Percentiles rank a stretch among this genome's conserved stretches.
Evolutionary conservation across 2,797 vertebrate genomes (phyloP).

Genomic region (Spatula clypeata): DNA sequence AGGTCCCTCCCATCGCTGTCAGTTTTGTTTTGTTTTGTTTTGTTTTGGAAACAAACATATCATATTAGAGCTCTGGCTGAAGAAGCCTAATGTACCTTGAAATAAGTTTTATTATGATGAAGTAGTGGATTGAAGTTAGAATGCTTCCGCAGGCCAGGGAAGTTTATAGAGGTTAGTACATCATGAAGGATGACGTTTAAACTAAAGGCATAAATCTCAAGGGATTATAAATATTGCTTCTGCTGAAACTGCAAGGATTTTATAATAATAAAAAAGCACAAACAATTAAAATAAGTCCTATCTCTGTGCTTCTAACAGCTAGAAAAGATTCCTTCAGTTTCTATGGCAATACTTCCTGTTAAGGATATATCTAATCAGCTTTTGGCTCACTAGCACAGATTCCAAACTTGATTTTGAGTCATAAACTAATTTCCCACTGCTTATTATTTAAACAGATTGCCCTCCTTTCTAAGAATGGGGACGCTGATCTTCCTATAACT

Average conservation of each 20-base stretch:
- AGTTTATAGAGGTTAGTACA: conserved; percentile 64
- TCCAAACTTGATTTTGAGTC: conserved; percentile 38
- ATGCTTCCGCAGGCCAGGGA: conserved; percentile 44
- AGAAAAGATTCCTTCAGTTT: conserved; percentile 69
- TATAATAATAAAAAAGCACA: conserved; percentile 60
- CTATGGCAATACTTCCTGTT: conserved; percentile 65
- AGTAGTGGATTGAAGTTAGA: conserved; percentile 75
- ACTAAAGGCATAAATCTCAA: conserved; percentile 72
- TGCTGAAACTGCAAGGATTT: conserved; percentile 41
- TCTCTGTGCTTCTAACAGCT: conserved; percentile 17
- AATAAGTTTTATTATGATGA: conserved; percentile 85
- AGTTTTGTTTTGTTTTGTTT: conserved; percentile 45
- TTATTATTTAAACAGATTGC: conserved; percentile 58
- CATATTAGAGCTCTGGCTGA: conserved; percentile 70
- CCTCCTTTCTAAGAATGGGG: conserved; percentile 51
- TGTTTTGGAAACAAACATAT: conserved; percentile 73
- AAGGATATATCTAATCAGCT: conserved; percentile 45
- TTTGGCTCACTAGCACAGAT: conserved; percentile 57
- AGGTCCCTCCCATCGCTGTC: neutral
- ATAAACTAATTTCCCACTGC: conserved; percentile 66
- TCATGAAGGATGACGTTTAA: conserved; percentile 72
- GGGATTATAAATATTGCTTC: conserved; percentile 72
- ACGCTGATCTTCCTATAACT: conserved; percentile 36
- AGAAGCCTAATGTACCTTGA: conserved; percentile 84
- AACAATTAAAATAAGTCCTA: conserved; percentile 13